Percentiles rank a stretch among this genome's conserved stretches.
Conservation (phyloP, 2,113 vertebrate genomes). For the Pithys albifrons region DNA sequence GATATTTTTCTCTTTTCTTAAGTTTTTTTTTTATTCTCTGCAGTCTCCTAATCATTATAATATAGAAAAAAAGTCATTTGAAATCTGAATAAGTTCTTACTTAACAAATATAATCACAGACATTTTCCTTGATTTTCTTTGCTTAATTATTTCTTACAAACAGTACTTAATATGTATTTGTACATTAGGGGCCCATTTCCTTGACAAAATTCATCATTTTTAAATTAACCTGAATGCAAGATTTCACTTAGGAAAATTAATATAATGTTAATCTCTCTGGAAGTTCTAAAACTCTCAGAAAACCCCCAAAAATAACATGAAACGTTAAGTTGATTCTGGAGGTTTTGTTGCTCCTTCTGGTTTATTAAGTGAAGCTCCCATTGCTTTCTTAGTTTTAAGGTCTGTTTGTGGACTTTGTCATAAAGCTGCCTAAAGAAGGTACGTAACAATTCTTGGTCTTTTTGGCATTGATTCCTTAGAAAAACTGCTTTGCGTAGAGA, state of each 20-base stretch:
- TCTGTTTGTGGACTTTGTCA: background rate
- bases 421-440: background rate
- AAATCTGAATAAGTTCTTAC: background rate
- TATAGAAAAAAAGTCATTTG: background rate
- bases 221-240: conserved; percentile 21
- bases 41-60: background rate
- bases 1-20: background rate
- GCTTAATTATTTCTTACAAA: conserved; percentile 8
- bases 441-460: background rate
- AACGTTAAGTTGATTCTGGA: background rate
- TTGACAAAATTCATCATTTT: conserved; percentile 1
- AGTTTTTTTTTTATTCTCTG: background rate
- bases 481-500: background rate
- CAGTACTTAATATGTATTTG: background rate
- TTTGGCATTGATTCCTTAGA: background rate
- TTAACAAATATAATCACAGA: background rate
- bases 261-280: background rate
- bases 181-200: background rate
- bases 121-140: background rate
- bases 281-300: background rate
- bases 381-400: background rate
- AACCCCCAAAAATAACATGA: background rate
- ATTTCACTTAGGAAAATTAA: background rate
- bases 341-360: background rate
- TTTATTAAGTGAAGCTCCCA: background rate